Conservation (phyloP, 2,888 invertebrate species). For the Trichopria drosophilae region DNA sequence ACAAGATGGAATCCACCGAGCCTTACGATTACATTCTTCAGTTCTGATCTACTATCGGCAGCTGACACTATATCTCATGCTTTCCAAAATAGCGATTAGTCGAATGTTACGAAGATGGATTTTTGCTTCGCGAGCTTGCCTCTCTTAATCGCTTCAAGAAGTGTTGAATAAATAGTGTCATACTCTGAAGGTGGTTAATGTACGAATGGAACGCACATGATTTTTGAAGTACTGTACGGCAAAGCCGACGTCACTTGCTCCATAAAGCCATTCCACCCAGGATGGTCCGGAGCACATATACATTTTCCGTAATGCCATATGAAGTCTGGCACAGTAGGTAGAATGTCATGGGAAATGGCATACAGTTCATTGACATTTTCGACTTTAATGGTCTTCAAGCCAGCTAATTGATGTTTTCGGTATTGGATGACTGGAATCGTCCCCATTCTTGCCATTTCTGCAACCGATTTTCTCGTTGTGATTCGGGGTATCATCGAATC, state of each 20-base stretch:
- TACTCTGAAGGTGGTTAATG: slow-evolving; percentile 19
- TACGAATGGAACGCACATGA: slow-evolving; percentile 29
- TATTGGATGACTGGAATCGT: too few relatives aligned
- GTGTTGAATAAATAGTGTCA: slow-evolving; percentile 26
- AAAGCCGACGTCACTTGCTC: slow-evolving; percentile 29
- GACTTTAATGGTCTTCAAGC: too few relatives aligned
- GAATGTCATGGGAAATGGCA: too few relatives aligned
- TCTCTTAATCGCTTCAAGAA: slow-evolving; percentile 29
- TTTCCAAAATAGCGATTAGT: slow-evolving; percentile 31
- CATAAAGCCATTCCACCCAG: background rate
- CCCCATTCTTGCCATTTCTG: too few relatives aligned
- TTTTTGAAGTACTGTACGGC: slow-evolving; percentile 34
- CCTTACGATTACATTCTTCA: too few relatives aligned
- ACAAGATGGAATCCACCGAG: slow-evolving; percentile 37
- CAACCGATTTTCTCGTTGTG: too few relatives aligned
- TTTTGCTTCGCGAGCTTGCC: slow-evolving; percentile 13
- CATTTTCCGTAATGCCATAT: too few relatives aligned
- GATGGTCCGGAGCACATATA: slow-evolving; percentile 38
- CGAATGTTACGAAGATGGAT: too few relatives aligned
- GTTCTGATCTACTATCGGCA: slow-evolving; percentile 20
- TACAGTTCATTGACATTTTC: too few relatives aligned
- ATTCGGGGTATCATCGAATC: too few relatives aligned
- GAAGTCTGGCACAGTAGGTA: too few relatives aligned
- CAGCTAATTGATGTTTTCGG: too few relatives aligned
- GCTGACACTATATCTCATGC: slow-evolving; percentile 15